Conservation (phyloP, 2,113 vertebrate genomes). For the Notiomystis cincta region DNA sequence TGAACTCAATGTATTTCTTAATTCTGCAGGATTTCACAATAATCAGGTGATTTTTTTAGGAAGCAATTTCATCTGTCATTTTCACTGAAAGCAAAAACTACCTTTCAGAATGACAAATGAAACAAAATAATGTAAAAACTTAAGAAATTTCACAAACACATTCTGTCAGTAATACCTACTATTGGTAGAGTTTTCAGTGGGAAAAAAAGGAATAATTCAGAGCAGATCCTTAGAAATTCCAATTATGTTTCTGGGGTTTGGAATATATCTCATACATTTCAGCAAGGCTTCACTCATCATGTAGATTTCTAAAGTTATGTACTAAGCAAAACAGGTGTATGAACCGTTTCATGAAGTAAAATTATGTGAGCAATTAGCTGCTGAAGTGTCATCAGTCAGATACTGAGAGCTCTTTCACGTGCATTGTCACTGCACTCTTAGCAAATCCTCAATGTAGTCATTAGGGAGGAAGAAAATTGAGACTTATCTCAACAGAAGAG, state of each 20-base stretch:
- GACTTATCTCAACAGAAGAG: conserved; percentile 59
- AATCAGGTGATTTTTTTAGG: not conserved
- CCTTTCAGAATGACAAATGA: not conserved
- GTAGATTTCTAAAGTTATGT: not conserved
- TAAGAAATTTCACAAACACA: not conserved
- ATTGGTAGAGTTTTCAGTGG: not conserved
- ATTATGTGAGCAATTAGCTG: conserved; percentile 57
- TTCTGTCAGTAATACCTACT: not conserved
- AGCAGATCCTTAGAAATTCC: not conserved
- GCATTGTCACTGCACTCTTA: conserved; percentile 49
- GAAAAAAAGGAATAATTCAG: not conserved
- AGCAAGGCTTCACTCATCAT: conserved; percentile 24
- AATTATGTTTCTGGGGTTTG: not conserved
- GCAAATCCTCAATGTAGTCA: conserved; percentile 52
- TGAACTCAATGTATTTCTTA: not conserved
- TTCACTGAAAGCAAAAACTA: not conserved
- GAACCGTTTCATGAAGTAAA: conserved; percentile 12
- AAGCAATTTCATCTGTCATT: not conserved
- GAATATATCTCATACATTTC: not conserved
- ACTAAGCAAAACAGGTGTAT: conserved; percentile 26
- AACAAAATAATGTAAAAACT: conserved; percentile 10
- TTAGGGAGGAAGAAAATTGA: conserved; percentile 62
- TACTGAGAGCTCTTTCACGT: conserved; percentile 46
- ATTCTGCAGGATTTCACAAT: not conserved
- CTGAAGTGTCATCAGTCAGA: conserved; percentile 61